Conservation (phyloP, 2,797 vertebrate species). For the Triplophysa bombifrons region DNA sequence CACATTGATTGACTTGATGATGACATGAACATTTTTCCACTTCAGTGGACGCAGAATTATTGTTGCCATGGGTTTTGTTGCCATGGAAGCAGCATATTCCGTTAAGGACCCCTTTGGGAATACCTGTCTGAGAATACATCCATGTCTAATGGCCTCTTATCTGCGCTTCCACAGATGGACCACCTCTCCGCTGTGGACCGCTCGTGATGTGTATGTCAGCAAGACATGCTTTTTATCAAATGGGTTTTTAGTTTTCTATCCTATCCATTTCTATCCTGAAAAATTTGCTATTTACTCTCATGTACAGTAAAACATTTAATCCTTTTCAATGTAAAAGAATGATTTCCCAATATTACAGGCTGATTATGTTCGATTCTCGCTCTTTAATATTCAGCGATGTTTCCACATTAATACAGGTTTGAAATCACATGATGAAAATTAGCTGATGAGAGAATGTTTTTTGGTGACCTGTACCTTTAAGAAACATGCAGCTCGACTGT, state of each 20-base stretch:
- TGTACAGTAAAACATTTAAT: not conserved
- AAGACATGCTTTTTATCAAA: not conserved
- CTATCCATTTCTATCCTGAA: not conserved
- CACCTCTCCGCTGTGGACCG: not conserved
- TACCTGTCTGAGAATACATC: constrained; percentile 31
- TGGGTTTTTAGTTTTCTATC: not conserved
- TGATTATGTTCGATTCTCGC: not conserved
- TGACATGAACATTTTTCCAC: constrained; percentile 25
- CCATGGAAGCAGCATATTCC: constrained; percentile 47
- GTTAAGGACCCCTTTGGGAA: constrained; percentile 19
- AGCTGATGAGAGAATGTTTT: not conserved
- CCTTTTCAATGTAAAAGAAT: not conserved
- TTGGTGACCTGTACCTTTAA: not conserved
- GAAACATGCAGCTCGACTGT: not conserved
- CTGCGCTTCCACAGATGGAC: constrained; percentile 4
- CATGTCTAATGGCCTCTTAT: constrained; percentile 34
- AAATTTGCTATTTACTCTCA: not conserved
- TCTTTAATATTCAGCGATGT: too few species aligned
- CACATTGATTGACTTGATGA: not conserved
- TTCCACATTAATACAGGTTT: too few species aligned
- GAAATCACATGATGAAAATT: not conserved
- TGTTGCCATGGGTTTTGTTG: constrained; percentile 49
- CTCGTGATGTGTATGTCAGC: not conserved
- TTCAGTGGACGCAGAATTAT: constrained; percentile 24
- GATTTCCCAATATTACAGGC: too few species aligned